Evolutionary conservation across 2,113 vertebrate genomes (phyloP).

Genomic region (Todiramphus chloris): DNA sequence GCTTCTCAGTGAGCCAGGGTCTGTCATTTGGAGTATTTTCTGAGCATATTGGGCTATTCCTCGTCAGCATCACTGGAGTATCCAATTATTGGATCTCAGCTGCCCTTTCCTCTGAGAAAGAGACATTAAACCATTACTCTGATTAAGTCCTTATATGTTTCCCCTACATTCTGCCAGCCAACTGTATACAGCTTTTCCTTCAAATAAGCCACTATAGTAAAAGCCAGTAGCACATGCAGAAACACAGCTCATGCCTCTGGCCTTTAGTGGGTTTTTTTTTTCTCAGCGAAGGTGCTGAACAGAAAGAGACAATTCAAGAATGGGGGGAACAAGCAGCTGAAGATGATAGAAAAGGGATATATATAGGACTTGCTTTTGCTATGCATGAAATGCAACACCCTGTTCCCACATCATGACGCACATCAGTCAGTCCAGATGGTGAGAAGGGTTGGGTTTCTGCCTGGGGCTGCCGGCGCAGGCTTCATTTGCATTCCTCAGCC

Average conservation of each 20-base stretch:
- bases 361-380: constrained; percentile 47
- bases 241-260: neutral
- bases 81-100: neutral
- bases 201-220: neutral
- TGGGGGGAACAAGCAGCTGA: constrained; percentile 19
- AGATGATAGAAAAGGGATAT: neutral
- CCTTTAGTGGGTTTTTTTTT: neutral
- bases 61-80: neutral
- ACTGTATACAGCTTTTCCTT: neutral
- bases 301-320: constrained; percentile 7
- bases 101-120: neutral
- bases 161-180: neutral
- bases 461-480: neutral
- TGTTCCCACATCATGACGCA: constrained; percentile 62
- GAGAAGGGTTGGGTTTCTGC: constrained; percentile 66
- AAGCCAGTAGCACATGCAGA: neutral
- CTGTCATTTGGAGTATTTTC: constrained; percentile 1
- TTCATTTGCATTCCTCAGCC: constrained; percentile 65
- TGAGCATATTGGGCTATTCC: neutral
- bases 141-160: neutral
- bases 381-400: constrained; percentile 65
- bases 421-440: constrained; percentile 63
- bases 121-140: neutral
- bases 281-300: neutral
- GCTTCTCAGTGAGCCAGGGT: neutral